Evolutionary conservation across 2,797 vertebrate species (phyloP).

Genomic region (Poliocrania exsul): DNA sequence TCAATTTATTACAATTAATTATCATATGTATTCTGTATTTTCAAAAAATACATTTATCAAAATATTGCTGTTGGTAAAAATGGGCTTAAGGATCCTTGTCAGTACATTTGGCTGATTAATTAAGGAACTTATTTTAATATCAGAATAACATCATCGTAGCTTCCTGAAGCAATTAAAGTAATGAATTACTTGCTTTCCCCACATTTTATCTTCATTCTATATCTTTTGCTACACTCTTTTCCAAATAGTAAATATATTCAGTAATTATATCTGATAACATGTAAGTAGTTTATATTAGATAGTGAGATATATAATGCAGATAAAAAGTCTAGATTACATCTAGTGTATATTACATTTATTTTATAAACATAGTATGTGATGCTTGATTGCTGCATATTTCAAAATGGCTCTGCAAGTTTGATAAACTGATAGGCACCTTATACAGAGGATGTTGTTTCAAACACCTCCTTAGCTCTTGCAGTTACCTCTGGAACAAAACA

Average conservation of each 20-base stretch:
- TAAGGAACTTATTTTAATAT: constrained; percentile 62
- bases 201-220: constrained; percentile 42
- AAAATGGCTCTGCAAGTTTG: neutral
- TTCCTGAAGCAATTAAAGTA: constrained; percentile 60
- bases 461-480: neutral
- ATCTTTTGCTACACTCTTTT: constrained; percentile 33
- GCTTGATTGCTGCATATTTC: neutral
- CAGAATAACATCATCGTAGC: constrained; percentile 38
- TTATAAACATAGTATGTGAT: neutral
- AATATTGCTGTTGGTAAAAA: constrained; percentile 49
- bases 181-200: constrained; percentile 40
- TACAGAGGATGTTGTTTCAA: neutral
- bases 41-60: constrained; percentile 20
- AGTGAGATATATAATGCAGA: neutral
- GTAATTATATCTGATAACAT: constrained; percentile 66
- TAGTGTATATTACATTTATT: constrained; percentile 7
- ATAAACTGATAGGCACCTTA: neutral
- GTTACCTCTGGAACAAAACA: neutral
- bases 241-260: constrained; percentile 53
- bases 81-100: constrained; percentile 34
- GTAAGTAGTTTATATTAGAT: constrained; percentile 56
- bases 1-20: constrained; percentile 36
- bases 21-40: neutral
- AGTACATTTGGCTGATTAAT: constrained; percentile 57
- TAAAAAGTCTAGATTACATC: constrained; percentile 26